Base-by-base conservation (phyloP, 1,140 invertebrate species). In the Brachionus sp. region DNA sequence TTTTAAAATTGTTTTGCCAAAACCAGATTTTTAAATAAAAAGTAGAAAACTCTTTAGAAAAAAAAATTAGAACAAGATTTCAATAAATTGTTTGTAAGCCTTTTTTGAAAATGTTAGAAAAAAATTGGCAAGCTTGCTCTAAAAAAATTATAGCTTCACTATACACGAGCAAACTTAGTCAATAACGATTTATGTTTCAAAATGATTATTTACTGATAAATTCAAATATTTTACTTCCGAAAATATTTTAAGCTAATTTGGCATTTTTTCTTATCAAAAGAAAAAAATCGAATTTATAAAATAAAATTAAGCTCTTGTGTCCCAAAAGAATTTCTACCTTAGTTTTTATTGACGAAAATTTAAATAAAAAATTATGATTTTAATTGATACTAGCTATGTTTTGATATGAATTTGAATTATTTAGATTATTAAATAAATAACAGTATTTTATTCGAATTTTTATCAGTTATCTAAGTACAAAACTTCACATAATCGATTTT, bases 11-110 rank as follows among this genome's bases (percentile, higher is more conserved):
- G 35, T 68, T 68, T 68, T 68, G 25, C 25, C 29, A 68, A 29
- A 68, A 68, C 64, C 64, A 68, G 64, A 68, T 68, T 68, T 68
- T 68, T 68, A 35, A 68, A 35, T 68, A 68, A n/a, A 68, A 9
- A 68, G 25, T 16, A 68, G 64, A 68, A 23, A 68, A 68, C 6
- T 37, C 25, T n/a, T n/a, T n/a, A n/a, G n/a, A n/a, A n/a, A 35
- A 68, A 5, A 68, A 68, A 35, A 68, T 35, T 35, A 68, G 35
- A 68, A 68, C 25, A 68, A 68, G 35, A 68, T 68, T 68, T 68
- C 29, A 35, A 35, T 35, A 57, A 23, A 19, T 57, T 53, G 1
- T 16, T 57, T 57, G 9, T 19, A 57, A 42, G 39, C 12, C 39
- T 7, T 5, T 19, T 57, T 57, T 23, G 50, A 57, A 57, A 57